A percentile compares a stretch with the other conserved stretches of the same genome.
Conservation (phyloP, 1,140 invertebrate genomes). For the Battus philenor region DNA sequence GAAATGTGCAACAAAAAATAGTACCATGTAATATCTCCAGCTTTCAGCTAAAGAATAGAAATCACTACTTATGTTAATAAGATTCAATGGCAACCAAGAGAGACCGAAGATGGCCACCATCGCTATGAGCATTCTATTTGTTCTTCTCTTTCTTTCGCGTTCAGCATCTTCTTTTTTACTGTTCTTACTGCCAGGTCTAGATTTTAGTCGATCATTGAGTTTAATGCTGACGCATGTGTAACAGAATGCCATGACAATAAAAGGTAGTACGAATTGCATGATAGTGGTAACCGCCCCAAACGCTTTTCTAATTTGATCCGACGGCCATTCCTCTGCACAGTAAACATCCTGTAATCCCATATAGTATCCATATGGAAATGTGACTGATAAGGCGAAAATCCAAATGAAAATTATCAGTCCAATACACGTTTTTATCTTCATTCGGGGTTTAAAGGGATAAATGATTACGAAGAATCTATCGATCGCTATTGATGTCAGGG, state of each 20-base stretch:
- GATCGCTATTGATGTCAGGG: conserved; percentile 96
- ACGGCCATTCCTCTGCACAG: conserved; percentile 94
- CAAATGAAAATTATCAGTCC: conserved; percentile 92
- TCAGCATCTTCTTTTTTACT: conserved; percentile 87
- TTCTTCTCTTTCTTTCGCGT: conserved; percentile 83
- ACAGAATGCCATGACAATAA: conserved; percentile 95
- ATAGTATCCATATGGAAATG: conserved; percentile 89
- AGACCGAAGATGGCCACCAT: conserved; percentile 97
- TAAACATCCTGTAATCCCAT: conserved; percentile 68
- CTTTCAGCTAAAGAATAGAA: conserved; percentile 80
- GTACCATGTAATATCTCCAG: conserved; percentile 90
- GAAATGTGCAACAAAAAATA: conserved; percentile 94
- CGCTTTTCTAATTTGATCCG: conserved; percentile 82
- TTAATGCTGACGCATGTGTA: conserved; percentile 94
- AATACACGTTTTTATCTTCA: conserved; percentile 90
- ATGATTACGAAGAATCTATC: conserved; percentile 98
- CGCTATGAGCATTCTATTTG: conserved; percentile 96
- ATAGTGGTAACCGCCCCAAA: conserved; percentile 92
- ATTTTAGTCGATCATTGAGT: conserved; percentile 85
- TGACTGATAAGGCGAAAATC: conserved; percentile 90
- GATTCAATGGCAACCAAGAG: conserved; percentile 96
- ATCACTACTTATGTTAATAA: conserved; percentile 92
- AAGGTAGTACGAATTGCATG: conserved; percentile 95
- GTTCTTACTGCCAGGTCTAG: conserved; percentile 87
- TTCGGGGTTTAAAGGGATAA: conserved; percentile 94